Evolutionary conservation across 2,888 invertebrate genomes (phyloP).

Genomic region (Caenorhabditis drosophilae): DNA sequence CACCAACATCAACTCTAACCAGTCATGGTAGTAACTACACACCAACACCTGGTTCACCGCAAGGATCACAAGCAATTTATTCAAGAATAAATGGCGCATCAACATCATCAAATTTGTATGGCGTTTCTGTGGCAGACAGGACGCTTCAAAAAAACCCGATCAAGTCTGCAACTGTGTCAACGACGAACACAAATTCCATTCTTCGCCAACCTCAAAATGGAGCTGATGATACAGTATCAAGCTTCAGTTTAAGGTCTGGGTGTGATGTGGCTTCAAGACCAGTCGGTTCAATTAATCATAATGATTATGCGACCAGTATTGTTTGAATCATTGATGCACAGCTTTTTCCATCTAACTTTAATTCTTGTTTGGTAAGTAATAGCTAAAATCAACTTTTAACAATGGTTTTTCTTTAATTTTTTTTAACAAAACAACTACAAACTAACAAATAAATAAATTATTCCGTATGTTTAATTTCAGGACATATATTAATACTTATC

Average conservation of each 20-base stretch:
- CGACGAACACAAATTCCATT: slow-evolving; percentile 25
- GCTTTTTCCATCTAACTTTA: too few relatives aligned
- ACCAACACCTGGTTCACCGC: slow-evolving; percentile 56
- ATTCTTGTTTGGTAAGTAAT: too few relatives aligned
- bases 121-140: slow-evolving; percentile 33
- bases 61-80: slow-evolving; percentile 28
- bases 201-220: slow-evolving; percentile 28
- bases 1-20: slow-evolving; percentile 58
- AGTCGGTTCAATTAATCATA: slow-evolving; percentile 27
- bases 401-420: too few relatives aligned
- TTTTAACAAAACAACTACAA: too few relatives aligned
- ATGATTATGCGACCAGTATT: slow-evolving; percentile 56
- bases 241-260: slow-evolving; percentile 33
- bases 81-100: slow-evolving; percentile 29
- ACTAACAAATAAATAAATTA: too few relatives aligned
- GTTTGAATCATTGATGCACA: slow-evolving; percentile 29
- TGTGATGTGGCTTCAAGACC: slow-evolving; percentile 13
- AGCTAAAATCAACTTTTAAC: too few relatives aligned
- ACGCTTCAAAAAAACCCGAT: slow-evolving; percentile 45
- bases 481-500: too few relatives aligned
- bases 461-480: too few relatives aligned
- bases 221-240: slow-evolving; percentile 44
- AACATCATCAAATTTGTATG: slow-evolving; percentile 39
- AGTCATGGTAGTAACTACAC: slow-evolving; percentile 53
- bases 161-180: slow-evolving; percentile 35